Base-by-base conservation (phyloP, 2,888 invertebrate species). In the Scaptomyza flava region DNA sequence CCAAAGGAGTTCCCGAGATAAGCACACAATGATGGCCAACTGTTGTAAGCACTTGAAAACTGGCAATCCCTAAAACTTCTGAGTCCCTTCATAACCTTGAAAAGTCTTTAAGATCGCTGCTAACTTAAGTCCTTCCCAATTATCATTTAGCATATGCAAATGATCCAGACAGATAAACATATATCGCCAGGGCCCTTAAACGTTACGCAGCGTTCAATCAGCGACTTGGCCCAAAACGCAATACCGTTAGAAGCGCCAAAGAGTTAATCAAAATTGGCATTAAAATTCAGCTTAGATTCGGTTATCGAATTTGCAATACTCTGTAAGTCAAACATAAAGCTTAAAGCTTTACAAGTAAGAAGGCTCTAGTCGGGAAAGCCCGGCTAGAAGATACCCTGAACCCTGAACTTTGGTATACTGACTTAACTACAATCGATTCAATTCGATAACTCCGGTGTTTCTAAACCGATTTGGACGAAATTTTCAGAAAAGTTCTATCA, bases 81-180 rank as follows among this genome's bases (percentile, higher is more conserved):
- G 11, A 61, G 41, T 70, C 31, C 14, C 23, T 43, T 11, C n/a
- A 47, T 78, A 84, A 59, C 87, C 87, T 82, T 82, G 82, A 84
- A 47, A 56, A 8, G 33, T 9, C 11, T 20, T 30, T 27, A 42
- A 30, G 45, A 54, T 33, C 61, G 27, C 43, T 45, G 38, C 48
- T 30, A 36, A 51, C 36, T 61, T 20, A n/a, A 12, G 30, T 52
- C 23, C 45, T 48, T 17, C 59, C 54, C 68, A 72, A 77, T 77
- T 68, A 72, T 77, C 69, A 72, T 69, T 70, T 53, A 41, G 58
- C 38, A 64, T 82, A 83, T 83, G 82, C 82, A 83, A 87, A 83
- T 83, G 47, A 31, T 60, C 81, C 82, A 83, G 82, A 83, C 82
- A 85, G 82, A 87, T 83, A 83, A 83, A 87, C 79, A 83, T 64